These are phyloP conservation scores for Onthophagus sagittarius DNA, from an alignment of 2,888 invertebrate genomes.

Conservation along the genomic window DNA sequence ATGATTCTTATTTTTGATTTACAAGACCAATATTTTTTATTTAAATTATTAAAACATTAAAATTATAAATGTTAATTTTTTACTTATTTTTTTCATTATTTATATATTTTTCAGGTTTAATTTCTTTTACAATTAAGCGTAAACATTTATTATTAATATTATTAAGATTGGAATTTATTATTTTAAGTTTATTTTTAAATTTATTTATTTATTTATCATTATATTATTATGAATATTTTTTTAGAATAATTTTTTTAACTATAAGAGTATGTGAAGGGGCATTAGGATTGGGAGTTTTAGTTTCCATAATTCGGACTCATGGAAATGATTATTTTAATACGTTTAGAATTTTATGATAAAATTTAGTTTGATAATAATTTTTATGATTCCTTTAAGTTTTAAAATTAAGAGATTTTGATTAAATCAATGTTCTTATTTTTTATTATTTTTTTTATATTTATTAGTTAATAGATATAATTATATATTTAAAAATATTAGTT, in stretches of 20 bases:
- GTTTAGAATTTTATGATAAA: constrained; percentile 51
- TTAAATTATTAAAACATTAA: constrained; percentile 31
- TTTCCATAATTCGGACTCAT: constrained; percentile 56
- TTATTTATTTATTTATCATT: constrained; percentile 36
- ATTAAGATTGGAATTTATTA: constrained; percentile 37
- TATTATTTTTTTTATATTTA: constrained; percentile 53
- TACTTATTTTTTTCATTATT: constrained; percentile 23
- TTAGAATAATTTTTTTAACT: constrained; percentile 59
- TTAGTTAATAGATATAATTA: constrained; percentile 43
- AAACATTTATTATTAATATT: constrained; percentile 59
- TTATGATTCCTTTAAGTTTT: constrained; percentile 38
- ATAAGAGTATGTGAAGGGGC: constrained; percentile 64
- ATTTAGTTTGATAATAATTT: constrained; percentile 51
- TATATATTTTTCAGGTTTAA: constrained; percentile 52
- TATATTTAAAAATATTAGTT: constrained; percentile 48
- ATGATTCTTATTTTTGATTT: constrained; percentile 57
- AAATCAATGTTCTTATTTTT: constrained; percentile 53
- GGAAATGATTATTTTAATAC: constrained; percentile 58
- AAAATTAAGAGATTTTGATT: constrained; percentile 53
- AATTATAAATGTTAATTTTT: too few relatives aligned
- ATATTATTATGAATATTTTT: constrained; percentile 53
- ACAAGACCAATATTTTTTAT: constrained; percentile 66
- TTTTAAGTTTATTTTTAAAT: constrained; percentile 55
- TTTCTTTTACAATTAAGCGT: constrained; percentile 55
- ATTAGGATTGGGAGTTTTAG: constrained; percentile 60